Conservation (phyloP, 2,888 invertebrate genomes). For the Mythimna pallens region DNA sequence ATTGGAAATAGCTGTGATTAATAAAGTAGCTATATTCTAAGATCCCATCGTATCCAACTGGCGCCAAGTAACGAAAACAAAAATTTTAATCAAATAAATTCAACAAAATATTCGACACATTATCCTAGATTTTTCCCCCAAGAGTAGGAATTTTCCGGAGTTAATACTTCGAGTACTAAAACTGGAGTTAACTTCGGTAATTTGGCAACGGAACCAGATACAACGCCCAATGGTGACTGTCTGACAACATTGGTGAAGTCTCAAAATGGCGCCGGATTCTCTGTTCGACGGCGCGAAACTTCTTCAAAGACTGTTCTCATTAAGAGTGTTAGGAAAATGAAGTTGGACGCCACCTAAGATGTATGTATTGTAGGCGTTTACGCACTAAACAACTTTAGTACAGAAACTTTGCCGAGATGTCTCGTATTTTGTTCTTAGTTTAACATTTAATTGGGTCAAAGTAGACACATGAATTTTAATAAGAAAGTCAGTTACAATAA, state of each 20-base stretch:
- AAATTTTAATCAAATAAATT: constrained; percentile 24
- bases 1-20: too few species aligned
- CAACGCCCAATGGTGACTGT: constrained; percentile 34
- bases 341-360: background rate
- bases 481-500: background rate
- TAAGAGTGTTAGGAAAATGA: constrained; percentile 4
- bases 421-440: constrained; percentile 14
- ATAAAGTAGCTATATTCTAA: background rate
- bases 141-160: constrained; percentile 3
- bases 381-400: constrained; percentile 5
- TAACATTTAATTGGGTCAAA: constrained; percentile 21
- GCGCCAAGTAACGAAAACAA: background rate
- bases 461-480: background rate
- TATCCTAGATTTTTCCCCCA: constrained; percentile 4
- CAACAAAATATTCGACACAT: constrained; percentile 9
- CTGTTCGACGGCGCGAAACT: constrained; percentile 12
- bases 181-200: constrained; percentile 49
- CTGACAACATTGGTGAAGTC: constrained; percentile 49
- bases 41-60: background rate
- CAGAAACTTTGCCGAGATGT: background rate
- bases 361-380: background rate
- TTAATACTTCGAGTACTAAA: constrained; percentile 20
- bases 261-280: constrained; percentile 37
- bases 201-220: constrained; percentile 53
- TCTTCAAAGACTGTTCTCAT: constrained; percentile 41